Base-by-base conservation (phyloP, 2,797 vertebrate genomes). In the Diceros bicornis region DNA sequence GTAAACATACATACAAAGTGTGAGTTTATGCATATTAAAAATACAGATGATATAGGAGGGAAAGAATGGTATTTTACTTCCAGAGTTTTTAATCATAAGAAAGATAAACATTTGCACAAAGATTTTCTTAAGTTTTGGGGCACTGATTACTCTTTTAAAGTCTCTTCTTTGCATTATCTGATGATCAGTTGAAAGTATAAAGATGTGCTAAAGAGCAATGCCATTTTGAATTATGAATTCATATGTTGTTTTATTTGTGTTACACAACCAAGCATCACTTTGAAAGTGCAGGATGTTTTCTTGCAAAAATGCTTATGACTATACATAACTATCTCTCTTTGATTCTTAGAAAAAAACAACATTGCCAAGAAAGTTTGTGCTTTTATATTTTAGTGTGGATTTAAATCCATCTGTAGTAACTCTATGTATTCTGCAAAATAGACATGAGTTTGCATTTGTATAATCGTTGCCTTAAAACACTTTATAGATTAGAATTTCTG, bases 321-420 rank as follows among this genome's bases (percentile, higher is more conserved):
- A 23, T 27, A 78, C 4, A 41, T 59, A 92, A 71, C 13, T 47
- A 64, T 29, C 37, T 27, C 34, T 52, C 29, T 90, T 86, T 50
- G 2, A 18, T 69, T 91, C 47, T 57, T 72, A 62, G 21, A 41
- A 81, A 78, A 62, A 59, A 57, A 7, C 0, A 34, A 9, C 6
- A 37, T 34, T 84, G 10, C 34, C 59, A 57, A 79, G 9, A 57
- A 78, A 6, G 10, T 87, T 44, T 81, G 8, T 71, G 1, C 3
- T 91, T 91, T 91, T 68, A 78, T 66, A 85, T 91, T 88, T 89
- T 59, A 69, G 6, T 72, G 20, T 23, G 23, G 25, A 55, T 93
- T 95, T 91, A 78, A 27, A 81, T 81, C 13, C 5, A 44, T 95
- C n/a, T 79, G 1, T 44, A 81, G 32, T 16, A 82, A 81, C 18